Evolutionary conservation across 2,888 invertebrate species (phyloP).

Genomic region (Platycheirus albimanus): DNA sequence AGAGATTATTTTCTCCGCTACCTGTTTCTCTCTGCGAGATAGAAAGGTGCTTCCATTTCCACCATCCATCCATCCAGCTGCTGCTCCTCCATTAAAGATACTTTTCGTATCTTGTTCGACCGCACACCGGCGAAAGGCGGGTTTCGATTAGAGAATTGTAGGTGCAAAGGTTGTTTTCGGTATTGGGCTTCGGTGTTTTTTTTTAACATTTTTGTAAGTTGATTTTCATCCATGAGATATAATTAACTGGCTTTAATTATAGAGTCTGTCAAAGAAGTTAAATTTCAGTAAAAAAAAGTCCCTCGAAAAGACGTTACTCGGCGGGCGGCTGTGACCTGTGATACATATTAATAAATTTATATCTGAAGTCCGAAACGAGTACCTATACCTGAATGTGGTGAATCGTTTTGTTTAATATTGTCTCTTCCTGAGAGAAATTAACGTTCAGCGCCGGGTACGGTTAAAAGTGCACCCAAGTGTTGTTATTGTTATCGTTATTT

Average conservation of each 20-base stretch:
- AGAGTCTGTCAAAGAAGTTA: constrained; percentile 17
- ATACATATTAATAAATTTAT: constrained; percentile 20
- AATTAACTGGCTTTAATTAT: constrained; percentile 46
- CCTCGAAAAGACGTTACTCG: constrained; percentile 27
- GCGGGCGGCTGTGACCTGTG: too few species aligned
- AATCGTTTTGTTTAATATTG: not conserved
- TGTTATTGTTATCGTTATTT: constrained; percentile 28
- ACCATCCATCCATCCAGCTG: constrained; percentile 32
- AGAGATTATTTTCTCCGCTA: constrained; percentile 38
- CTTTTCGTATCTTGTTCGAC: constrained; percentile 24
- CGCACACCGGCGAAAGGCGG: constrained; percentile 49
- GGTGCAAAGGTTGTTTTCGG: constrained; percentile 43
- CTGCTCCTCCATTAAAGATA: constrained; percentile 5
- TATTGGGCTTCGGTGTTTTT: not conserved
- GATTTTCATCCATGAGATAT: constrained; percentile 48
- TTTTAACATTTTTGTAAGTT: constrained; percentile 18
- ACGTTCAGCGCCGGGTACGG: constrained; percentile 8
- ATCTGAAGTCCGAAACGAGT: constrained; percentile 17
- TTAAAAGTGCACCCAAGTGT: constrained; percentile 39
- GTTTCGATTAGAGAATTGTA: constrained; percentile 53
- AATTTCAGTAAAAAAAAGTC: constrained; percentile 8
- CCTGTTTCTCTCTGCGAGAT: constrained; percentile 51
- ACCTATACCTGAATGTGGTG: constrained; percentile 29
- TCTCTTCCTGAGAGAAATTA: not conserved
- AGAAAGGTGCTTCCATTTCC: constrained; percentile 55